A percentile compares a stretch with the other conserved stretches of the same genome.
Conservation (phyloP, 2,797 vertebrate genomes). For the Schizopygopsis malacanthus region DNA sequence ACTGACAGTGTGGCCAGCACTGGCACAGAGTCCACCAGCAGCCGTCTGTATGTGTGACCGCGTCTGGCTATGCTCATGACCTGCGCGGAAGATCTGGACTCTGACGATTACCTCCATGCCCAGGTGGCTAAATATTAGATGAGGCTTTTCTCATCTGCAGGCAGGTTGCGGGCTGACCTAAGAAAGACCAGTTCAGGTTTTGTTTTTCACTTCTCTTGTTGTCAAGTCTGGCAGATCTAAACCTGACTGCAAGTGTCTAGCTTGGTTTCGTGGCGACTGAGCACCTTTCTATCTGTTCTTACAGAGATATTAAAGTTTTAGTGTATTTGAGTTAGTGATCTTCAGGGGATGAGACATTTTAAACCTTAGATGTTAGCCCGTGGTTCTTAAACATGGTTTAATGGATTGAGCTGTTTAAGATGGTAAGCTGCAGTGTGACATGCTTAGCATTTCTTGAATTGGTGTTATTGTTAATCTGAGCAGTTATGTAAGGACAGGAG, state of each 20-base stretch:
- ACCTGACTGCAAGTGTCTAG: not conserved
- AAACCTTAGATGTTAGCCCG: not conserved
- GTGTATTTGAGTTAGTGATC: not conserved
- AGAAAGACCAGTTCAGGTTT: constrained; percentile 74
- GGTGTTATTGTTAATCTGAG: constrained; percentile 28
- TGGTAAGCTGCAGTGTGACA: not conserved
- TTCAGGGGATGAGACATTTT: not conserved
- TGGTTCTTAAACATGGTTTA: not conserved
- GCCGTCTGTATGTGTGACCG: constrained; percentile 75
- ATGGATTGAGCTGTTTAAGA: constrained; percentile 26
- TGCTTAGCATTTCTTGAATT: constrained; percentile 38
- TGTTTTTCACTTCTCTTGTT: not conserved
- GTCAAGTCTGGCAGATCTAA: not conserved
- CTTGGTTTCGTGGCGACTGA: not conserved
- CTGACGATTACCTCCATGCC: constrained; percentile 71
- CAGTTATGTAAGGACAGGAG: not conserved
- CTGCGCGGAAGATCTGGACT: constrained; percentile 78
- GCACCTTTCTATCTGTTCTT: not conserved
- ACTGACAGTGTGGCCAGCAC: constrained; percentile 69
- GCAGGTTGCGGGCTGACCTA: constrained; percentile 65
- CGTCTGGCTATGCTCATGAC: constrained; percentile 77
- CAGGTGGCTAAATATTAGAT: constrained; percentile 78
- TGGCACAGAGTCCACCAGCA: constrained; percentile 67
- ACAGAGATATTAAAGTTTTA: not conserved
- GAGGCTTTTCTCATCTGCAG: constrained; percentile 76